A percentile compares a stretch with the other conserved stretches of the same genome.
Evolutionary conservation across 30 jellyfish, hydroid and myxozoan genomes (phyloP).

Genomic region (Phacellophora camtschatica): DNA sequence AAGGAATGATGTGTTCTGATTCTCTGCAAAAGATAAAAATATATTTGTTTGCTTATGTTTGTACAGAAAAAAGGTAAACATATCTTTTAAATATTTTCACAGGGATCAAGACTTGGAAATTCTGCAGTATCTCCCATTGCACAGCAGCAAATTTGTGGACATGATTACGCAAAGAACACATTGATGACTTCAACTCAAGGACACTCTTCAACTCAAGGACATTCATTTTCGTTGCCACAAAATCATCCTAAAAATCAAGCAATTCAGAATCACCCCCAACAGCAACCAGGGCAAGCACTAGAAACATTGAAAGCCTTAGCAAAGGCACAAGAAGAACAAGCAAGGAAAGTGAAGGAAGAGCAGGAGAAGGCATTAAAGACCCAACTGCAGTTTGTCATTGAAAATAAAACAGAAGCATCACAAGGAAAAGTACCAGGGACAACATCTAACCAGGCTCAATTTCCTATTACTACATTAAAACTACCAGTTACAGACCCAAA

Average conservation of each 20-base stretch:
- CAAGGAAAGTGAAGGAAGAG: constrained; percentile 38
- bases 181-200: neutral
- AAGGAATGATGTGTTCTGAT: no score
- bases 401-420: neutral
- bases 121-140: neutral
- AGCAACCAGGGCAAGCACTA: constrained; percentile 60
- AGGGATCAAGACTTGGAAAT: neutral
- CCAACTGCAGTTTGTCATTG: constrained; percentile 20
- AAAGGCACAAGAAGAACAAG: constrained; percentile 69
- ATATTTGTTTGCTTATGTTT: no score
- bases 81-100: no score
- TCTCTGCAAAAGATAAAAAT: no score
- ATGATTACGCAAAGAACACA: constrained; percentile 1
- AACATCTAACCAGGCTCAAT: neutral
- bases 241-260: neutral
- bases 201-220: neutral
- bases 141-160: constrained; percentile 21
- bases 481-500: constrained; percentile 44
- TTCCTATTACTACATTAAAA: constrained; percentile 7
- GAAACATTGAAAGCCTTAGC: constrained; percentile 63
- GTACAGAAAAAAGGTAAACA: no score
- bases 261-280: neutral
- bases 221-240: neutral
- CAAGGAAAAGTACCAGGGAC: neutral
- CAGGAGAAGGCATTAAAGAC: constrained; percentile 38